Conservation (phyloP, 37 sponge, comb jelly and placozoan genomes). For the Mnemiopsis leidyi region DNA sequence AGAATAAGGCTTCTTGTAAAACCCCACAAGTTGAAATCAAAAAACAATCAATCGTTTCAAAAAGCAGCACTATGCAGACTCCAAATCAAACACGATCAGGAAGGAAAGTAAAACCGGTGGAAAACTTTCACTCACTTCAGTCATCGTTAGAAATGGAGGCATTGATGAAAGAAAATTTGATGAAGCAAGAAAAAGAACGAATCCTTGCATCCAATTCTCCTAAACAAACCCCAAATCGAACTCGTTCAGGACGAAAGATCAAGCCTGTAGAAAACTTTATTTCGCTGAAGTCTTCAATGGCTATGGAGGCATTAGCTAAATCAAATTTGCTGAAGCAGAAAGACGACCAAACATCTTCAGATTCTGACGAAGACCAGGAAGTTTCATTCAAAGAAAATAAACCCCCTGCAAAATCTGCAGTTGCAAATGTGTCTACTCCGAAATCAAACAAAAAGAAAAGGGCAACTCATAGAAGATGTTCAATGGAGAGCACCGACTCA, state of each 20-base stretch:
- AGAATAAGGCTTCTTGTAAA: neutral
- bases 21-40: neutral
- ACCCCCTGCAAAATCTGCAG: neutral
- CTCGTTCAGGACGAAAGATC: conserved; percentile 26
- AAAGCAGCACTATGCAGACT: neutral
- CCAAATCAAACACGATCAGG: conserved; percentile 22
- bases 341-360: neutral
- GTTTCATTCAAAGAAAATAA: conserved; percentile 49
- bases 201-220: no score
- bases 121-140: conserved; percentile 18
- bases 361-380: neutral
- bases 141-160: neutral
- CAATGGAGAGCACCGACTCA: neutral
- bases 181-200: neutral
- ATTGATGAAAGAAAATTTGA: neutral
- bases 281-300: neutral
- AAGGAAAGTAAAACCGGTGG: neutral
- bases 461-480: neutral
- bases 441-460: conserved; percentile 1
- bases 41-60: neutral
- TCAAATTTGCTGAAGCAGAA: neutral
- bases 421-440: neutral
- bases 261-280: conserved; percentile 47
- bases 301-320: conserved; percentile 14
- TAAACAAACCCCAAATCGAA: neutral